A percentile compares a stretch with the other conserved stretches of the same genome.
phyloP scores from a whole-genome alignment of 1,140 invertebrate species.

The Drosophila subobscura region DNA sequence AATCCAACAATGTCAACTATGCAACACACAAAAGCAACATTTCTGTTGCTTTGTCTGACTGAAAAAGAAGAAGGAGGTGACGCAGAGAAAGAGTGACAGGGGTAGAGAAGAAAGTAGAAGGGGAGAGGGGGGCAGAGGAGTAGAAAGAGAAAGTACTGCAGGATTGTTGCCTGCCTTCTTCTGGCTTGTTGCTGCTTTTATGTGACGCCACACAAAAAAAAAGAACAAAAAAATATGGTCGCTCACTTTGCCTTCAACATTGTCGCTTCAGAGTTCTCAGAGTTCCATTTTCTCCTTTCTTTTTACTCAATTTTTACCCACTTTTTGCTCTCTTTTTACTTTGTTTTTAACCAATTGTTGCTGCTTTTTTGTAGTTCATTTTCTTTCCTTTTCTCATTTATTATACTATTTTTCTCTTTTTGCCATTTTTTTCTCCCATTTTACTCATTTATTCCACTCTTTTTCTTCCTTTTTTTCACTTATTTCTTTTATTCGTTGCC shows the following conservation, averaged over 20 bases:
- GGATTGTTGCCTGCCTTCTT: slow-evolving; percentile 4
- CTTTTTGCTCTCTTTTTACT: slow-evolving; percentile 11
- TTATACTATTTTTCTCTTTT: no score
- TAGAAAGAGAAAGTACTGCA: slow-evolving; percentile 42
- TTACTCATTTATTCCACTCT: neutral
- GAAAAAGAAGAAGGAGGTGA: slow-evolving; percentile 2
- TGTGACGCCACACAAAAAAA: slow-evolving; percentile 22
- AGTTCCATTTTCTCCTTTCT: no score
- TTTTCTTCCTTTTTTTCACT: neutral
- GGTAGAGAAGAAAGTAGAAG: no score
- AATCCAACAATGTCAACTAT: slow-evolving; percentile 82
- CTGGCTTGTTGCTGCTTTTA: slow-evolving; percentile 32
- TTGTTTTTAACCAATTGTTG: no score
- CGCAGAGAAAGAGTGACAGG: slow-evolving; percentile 3
- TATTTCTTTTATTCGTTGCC: neutral
- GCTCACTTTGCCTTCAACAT: slow-evolving; percentile 41
- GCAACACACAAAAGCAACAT: slow-evolving; percentile 81
- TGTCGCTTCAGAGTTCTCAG: slow-evolving; percentile 3
- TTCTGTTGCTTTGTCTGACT: slow-evolving; percentile 73
- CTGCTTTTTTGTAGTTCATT: no score
- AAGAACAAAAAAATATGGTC: slow-evolving; percentile 3
- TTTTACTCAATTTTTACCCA: neutral
- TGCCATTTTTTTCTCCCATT: no score
- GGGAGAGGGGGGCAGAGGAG: no score
- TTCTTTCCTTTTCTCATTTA: no score